phyloP scores from a whole-genome alignment of 2,113 vertebrate species.

The Mesitornis unicolor region DNA sequence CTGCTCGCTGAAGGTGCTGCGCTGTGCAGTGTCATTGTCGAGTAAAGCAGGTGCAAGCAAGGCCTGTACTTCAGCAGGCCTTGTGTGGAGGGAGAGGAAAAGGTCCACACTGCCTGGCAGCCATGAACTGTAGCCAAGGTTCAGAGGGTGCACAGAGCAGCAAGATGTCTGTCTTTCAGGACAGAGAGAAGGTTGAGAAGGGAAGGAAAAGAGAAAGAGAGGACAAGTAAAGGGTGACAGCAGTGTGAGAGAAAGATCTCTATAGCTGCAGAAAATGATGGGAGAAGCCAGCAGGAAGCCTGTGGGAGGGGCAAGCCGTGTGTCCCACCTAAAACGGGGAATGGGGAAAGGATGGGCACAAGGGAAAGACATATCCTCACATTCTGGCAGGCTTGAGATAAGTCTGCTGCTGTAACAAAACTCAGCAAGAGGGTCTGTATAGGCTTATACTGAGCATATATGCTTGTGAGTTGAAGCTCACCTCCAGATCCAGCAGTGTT shows the following conservation, averaged over 20 bases:
- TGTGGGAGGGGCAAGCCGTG: neutral
- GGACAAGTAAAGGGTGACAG: neutral
- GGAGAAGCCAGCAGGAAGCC: neutral
- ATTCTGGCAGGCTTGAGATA: neutral
- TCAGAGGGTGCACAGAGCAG: neutral
- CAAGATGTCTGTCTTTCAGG: fast-evolving
- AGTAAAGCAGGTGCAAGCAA: neutral
- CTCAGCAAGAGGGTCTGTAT: fast-evolving
- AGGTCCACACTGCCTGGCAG: neutral
- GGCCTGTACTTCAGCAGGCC: neutral
- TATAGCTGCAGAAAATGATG: neutral
- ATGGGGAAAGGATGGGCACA: neutral
- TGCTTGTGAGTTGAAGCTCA: neutral
- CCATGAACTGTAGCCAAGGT: neutral
- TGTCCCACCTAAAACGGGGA: neutral
- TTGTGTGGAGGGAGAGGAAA: neutral
- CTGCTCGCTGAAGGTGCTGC: neutral
- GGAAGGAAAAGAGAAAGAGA: neutral
- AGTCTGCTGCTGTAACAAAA: neutral
- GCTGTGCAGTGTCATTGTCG: neutral
- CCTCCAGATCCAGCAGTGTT: neutral
- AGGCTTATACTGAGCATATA: fast-evolving
- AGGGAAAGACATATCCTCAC: fast-evolving
- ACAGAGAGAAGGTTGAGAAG: neutral
- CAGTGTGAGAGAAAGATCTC: neutral